phyloP scores from a whole-genome alignment of 2,797 vertebrate genomes.

The Falco rusticolus region DNA sequence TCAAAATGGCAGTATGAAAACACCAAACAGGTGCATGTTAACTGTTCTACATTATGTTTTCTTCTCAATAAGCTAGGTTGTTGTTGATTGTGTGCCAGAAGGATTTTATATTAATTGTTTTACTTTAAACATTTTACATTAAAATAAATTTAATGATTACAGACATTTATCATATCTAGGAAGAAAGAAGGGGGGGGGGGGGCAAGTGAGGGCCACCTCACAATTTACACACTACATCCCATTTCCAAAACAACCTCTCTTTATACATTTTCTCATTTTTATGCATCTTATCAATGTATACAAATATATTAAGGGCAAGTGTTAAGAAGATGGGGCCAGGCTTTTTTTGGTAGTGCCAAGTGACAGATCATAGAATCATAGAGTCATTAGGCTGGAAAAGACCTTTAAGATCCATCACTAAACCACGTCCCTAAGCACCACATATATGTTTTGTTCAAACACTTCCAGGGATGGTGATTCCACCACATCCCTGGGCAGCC shows the following conservation, averaged over 20 bases:
- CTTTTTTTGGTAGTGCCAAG: too few species aligned
- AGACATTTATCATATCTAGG: background rate
- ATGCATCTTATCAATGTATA: too few species aligned
- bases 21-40: background rate
- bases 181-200: background rate
- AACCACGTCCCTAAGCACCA: too few species aligned
- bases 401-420: too few species aligned
- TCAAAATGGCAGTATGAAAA: background rate
- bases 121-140: background rate
- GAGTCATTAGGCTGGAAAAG: too few species aligned
- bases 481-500: too few species aligned
- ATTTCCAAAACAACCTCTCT: background rate
- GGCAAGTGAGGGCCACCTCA: background rate
- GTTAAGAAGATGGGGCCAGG: too few species aligned
- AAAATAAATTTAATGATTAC: background rate
- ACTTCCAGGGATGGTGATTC: too few species aligned
- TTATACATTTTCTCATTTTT: too few species aligned
- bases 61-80: background rate
- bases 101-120: background rate
- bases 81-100: background rate
- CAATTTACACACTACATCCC: background rate
- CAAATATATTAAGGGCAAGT: too few species aligned
- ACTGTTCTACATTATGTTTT: background rate
- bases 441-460: too few species aligned
- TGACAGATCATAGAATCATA: too few species aligned